Percentiles rank a stretch among this genome's conserved stretches.
These are phyloP conservation scores for Coptotermes formosanus DNA, from an alignment of 1,140 invertebrate genomes.

Conservation along the genomic window DNA sequence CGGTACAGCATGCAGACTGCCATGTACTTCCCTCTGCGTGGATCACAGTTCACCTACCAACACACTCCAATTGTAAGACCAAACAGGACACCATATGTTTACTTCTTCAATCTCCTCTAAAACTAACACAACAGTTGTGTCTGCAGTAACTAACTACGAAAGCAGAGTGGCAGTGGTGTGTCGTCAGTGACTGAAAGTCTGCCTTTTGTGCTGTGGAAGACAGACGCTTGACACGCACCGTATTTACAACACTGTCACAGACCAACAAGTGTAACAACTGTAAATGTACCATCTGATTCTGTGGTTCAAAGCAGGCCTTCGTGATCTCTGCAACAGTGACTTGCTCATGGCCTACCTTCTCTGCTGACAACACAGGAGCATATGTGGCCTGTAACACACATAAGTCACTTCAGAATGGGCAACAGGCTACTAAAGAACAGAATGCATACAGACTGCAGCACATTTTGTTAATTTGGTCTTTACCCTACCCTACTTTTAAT, in stretches of 20 bases:
- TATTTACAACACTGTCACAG: too few relatives aligned
- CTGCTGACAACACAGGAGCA: slow-evolving; percentile 69
- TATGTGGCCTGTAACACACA: slow-evolving; percentile 58
- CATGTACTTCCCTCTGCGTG: slow-evolving; percentile 68
- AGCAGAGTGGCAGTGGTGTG: too few relatives aligned
- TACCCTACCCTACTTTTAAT: too few relatives aligned
- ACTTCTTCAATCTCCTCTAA: background rate
- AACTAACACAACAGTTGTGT: too few relatives aligned
- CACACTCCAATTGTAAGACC: background rate
- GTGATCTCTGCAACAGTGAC: slow-evolving; percentile 70
- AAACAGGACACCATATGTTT: background rate
- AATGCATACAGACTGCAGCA: too few relatives aligned
- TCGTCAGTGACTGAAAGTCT: too few relatives aligned
- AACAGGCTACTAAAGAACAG: background rate
- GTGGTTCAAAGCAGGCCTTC: slow-evolving; percentile 75
- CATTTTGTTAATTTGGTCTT: too few relatives aligned
- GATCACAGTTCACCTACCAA: slow-evolving; percentile 59
- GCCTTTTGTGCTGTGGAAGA: too few relatives aligned
- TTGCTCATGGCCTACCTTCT: slow-evolving; percentile 69
- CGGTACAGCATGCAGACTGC: slow-evolving; percentile 73
- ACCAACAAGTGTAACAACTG: background rate
- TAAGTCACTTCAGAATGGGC: too few relatives aligned
- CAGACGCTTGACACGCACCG: too few relatives aligned
- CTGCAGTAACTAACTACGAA: too few relatives aligned
- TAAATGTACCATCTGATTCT: slow-evolving; percentile 56